Evolutionary conservation across 2,113 vertebrate genomes (phyloP).

Genomic region (Nyctibius bracteatus): DNA sequence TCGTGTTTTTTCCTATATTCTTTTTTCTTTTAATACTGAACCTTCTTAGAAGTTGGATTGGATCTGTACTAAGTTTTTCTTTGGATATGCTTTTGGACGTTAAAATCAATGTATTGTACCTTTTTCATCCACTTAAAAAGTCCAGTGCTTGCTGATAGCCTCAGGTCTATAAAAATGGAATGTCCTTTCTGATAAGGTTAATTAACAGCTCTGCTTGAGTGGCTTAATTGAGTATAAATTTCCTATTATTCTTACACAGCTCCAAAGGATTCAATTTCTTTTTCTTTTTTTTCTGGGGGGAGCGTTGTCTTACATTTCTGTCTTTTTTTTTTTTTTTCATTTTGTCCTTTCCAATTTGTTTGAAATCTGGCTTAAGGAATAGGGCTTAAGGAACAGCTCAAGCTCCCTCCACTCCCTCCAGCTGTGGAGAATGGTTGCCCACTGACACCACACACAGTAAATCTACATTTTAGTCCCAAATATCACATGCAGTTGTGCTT

Average conservation of each 20-base stretch:
- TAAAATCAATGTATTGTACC: slow-evolving; percentile 20
- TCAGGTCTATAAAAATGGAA: slow-evolving; percentile 67
- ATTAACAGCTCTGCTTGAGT: slow-evolving; percentile 64
- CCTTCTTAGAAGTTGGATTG: neutral
- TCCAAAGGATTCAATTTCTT: slow-evolving; percentile 46
- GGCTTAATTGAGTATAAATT: slow-evolving; percentile 67
- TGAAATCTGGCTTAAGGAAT: neutral
- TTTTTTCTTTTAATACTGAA: neutral
- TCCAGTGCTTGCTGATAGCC: slow-evolving; percentile 48
- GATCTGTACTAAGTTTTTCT: neutral
- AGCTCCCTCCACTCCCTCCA: too few species aligned
- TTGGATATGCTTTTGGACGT: neutral
- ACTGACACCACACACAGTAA: neutral
- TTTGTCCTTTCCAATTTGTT: neutral
- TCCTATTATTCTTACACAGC: slow-evolving; percentile 53
- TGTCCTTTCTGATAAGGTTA: slow-evolving; percentile 69
- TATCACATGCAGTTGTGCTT: neutral
- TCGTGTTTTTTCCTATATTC: neutral
- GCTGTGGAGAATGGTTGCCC: neutral
- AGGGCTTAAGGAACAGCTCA: neutral
- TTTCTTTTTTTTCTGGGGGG: neutral
- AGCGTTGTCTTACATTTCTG: neutral
- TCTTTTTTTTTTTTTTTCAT: neutral
- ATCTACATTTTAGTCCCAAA: neutral
- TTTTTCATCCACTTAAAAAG: slow-evolving; percentile 48